Percentiles rank a stretch among this genome's conserved stretches.
These are phyloP conservation scores for Crocuta crocuta DNA, from an alignment of 2,113 vertebrate species.

Conservation along the genomic window DNA sequence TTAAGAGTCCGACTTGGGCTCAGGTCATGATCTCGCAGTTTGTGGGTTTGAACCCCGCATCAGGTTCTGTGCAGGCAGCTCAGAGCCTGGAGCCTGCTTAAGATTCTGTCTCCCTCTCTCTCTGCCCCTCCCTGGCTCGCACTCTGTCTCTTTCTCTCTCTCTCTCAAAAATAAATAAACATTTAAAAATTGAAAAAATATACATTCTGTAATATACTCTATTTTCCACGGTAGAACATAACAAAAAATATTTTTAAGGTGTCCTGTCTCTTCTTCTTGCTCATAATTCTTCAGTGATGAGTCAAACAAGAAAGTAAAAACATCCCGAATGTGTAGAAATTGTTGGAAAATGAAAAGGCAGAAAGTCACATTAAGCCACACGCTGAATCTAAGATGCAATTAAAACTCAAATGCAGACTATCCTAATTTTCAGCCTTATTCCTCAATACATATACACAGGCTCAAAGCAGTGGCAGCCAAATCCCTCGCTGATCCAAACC, in stretches of 20 bases:
- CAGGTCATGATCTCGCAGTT: too few relatives aligned
- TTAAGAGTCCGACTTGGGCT: too few relatives aligned
- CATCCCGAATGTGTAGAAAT: neutral
- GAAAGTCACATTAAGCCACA: neutral
- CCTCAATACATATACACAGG: neutral
- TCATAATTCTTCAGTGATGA: neutral
- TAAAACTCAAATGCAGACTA: neutral
- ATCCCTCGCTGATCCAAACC: constrained; percentile 3
- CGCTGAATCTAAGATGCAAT: neutral
- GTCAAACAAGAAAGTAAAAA: neutral
- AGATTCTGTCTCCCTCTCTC: too few relatives aligned
- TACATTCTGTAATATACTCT: neutral
- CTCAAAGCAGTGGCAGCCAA: constrained; percentile 34
- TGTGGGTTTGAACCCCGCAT: too few relatives aligned
- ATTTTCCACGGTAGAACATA: neutral
- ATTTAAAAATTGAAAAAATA: neutral
- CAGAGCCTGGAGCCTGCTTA: too few relatives aligned
- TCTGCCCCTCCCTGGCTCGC: too few relatives aligned
- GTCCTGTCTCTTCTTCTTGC: neutral
- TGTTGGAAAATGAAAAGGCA: neutral
- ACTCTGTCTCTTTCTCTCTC: too few relatives aligned
- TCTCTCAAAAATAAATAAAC: neutral
- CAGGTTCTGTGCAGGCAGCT: too few relatives aligned
- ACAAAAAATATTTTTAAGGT: neutral
- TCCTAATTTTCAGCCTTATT: neutral